Conservation (phyloP, 2,113 vertebrate species). For the Perccottus glenii region DNA sequence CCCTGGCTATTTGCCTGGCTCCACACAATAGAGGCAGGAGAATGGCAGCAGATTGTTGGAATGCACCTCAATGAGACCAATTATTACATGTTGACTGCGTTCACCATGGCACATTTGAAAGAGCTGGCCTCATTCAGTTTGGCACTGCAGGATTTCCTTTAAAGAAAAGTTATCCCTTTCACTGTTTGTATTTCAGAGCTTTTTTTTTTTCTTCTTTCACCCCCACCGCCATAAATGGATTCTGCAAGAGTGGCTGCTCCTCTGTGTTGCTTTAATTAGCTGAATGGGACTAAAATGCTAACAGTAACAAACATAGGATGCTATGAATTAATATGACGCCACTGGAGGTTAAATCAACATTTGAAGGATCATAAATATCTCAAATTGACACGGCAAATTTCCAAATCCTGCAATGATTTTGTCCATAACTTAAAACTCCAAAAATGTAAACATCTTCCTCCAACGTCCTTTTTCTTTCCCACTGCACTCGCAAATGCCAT, state of each 20-base stretch:
- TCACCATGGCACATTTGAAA: slow-evolving; percentile 99
- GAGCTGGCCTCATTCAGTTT: slow-evolving; percentile 99
- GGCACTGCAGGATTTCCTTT: slow-evolving; percentile 98
- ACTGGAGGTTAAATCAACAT: background rate
- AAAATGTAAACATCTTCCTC: slow-evolving; percentile 41
- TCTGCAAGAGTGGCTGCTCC: slow-evolving; percentile 88
- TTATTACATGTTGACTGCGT: slow-evolving; percentile 99
- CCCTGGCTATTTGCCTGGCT: slow-evolving; percentile 98
- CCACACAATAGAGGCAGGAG: slow-evolving; percentile 97
- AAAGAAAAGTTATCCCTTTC: slow-evolving; percentile 99
- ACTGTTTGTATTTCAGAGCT: slow-evolving; percentile 99
- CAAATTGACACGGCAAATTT: background rate
- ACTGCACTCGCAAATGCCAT: slow-evolving; percentile 49
- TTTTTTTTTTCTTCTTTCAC: slow-evolving; percentile 80
- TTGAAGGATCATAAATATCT: background rate
- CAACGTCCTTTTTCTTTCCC: slow-evolving; percentile 43
- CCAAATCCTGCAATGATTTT: background rate
- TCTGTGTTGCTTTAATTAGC: slow-evolving; percentile 98
- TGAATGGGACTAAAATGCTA: slow-evolving; percentile 84
- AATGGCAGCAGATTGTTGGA: slow-evolving; percentile 99
- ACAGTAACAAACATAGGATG: slow-evolving; percentile 59
- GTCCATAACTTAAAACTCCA: slow-evolving; percentile 17
- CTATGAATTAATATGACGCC: slow-evolving; percentile 43
- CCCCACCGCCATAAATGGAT: slow-evolving; percentile 93
- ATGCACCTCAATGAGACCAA: slow-evolving; percentile 99